Evolutionary conservation across 2,113 vertebrate species (phyloP).

Genomic region (Labeo catla): DNA sequence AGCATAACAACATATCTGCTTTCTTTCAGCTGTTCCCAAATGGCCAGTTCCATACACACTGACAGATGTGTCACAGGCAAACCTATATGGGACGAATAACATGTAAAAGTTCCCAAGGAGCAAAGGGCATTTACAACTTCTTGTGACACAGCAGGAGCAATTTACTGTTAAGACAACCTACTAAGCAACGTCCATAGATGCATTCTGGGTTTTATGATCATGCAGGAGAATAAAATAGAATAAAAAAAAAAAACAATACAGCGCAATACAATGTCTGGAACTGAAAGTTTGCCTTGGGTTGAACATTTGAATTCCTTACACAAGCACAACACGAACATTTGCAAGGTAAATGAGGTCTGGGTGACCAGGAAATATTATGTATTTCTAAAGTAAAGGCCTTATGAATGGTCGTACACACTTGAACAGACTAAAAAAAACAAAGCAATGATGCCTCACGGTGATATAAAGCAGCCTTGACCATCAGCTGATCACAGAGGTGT

Average conservation of each 20-base stretch:
- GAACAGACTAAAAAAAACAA: not conserved
- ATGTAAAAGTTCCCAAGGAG: not conserved
- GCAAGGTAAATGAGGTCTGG: constrained; percentile 34
- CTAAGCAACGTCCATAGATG: not conserved
- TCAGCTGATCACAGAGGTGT: not conserved
- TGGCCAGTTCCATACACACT: not conserved
- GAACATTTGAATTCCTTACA: constrained; percentile 17
- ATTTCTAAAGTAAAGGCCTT: not conserved
- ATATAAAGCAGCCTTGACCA: not conserved
- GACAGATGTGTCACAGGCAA: not conserved
- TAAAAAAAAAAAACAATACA: not conserved
- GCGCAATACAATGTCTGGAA: not conserved
- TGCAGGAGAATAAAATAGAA: not conserved
- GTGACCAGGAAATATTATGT: not conserved
- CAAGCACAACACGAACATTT: constrained; percentile 16
- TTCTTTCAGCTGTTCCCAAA: not conserved
- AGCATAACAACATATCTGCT: not conserved
- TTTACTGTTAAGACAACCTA: not conserved
- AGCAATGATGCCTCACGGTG: not conserved
- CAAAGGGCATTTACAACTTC: constrained; percentile 32
- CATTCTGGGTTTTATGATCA: not conserved
- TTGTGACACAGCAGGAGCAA: constrained; percentile 9
- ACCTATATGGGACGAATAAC: not conserved
- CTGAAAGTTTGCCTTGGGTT: not conserved
- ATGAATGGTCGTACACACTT: not conserved